phyloP scores from a whole-genome alignment of 2,888 invertebrate genomes.

The Xestia rhomboidea region DNA sequence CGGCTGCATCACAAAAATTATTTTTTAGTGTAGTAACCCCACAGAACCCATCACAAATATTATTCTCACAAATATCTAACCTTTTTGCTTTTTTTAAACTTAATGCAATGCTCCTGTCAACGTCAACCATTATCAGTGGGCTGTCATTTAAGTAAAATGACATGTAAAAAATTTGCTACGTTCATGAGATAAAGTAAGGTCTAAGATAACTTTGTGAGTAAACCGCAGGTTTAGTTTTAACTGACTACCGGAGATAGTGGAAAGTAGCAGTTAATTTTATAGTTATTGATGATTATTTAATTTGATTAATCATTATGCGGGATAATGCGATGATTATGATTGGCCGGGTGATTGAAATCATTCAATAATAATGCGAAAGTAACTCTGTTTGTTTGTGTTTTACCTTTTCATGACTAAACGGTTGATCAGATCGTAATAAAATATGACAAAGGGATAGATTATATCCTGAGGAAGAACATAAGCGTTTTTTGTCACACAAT shows the following conservation, averaged over 20 bases:
- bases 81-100: conserved; percentile 62
- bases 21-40: too few species aligned
- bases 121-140: conserved; percentile 82
- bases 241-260: conserved; percentile 24
- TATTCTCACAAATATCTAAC: conserved; percentile 19
- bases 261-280: background rate
- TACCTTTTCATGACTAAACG: background rate
- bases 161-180: conserved; percentile 77
- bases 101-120: conserved; percentile 88
- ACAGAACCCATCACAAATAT: conserved; percentile 50
- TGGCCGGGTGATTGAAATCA: background rate
- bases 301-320: conserved; percentile 19
- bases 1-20: too few species aligned
- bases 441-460: background rate
- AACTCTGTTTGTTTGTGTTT: too few species aligned
- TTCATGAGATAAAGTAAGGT: conserved; percentile 43
- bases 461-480: background rate
- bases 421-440: background rate
- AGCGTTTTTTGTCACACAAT: too few species aligned
- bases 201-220: conserved; percentile 60
- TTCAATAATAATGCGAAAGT: too few species aligned
- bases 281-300: conserved; percentile 6
- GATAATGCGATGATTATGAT: background rate
- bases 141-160: conserved; percentile 70
- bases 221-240: conserved; percentile 45